Conservation (phyloP, 1,140 invertebrate species). For the Holcopasites calliopsidis region DNA sequence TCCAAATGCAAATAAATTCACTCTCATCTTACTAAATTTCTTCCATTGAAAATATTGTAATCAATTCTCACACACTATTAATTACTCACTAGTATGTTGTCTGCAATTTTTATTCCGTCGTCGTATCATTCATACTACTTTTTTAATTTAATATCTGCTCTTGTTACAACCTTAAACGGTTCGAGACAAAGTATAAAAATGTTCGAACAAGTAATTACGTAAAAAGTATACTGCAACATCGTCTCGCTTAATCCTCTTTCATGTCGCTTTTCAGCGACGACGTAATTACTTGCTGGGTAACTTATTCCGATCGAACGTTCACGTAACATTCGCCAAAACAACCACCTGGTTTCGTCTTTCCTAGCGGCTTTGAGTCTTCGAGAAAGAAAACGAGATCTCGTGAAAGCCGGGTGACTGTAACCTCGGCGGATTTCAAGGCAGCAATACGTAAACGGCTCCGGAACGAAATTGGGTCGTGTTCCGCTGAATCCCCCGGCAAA, state of each 20-base stretch:
- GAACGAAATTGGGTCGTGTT: conserved; percentile 27
- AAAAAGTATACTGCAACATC: too few species aligned
- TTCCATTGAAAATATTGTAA: too few species aligned
- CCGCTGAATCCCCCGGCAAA: not conserved
- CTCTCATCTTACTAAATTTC: too few species aligned
- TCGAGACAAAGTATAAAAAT: too few species aligned
- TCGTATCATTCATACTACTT: too few species aligned
- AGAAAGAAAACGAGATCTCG: conserved; percentile 18
- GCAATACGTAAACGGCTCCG: not conserved
- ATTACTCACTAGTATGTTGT: too few species aligned
- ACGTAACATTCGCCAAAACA: not conserved
- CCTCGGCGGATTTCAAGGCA: conserved; percentile 32
- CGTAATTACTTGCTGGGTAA: conserved; percentile 28
- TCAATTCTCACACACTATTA: too few species aligned
- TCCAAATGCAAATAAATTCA: too few species aligned
- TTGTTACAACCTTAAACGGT: too few species aligned
- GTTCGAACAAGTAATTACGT: too few species aligned
- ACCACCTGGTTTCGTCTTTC: not conserved
- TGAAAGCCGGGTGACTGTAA: conserved; percentile 11
- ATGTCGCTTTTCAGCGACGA: not conserved
- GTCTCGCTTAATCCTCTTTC: not conserved
- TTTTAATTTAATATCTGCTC: too few species aligned
- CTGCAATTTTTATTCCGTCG: too few species aligned
- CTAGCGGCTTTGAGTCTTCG: not conserved
- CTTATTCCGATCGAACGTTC: not conserved